Evolutionary conservation across 2,797 vertebrate genomes (phyloP), one percentile per base, ranked within the genome.

Genomic region (Kryptopterus vitreolus): DNA sequence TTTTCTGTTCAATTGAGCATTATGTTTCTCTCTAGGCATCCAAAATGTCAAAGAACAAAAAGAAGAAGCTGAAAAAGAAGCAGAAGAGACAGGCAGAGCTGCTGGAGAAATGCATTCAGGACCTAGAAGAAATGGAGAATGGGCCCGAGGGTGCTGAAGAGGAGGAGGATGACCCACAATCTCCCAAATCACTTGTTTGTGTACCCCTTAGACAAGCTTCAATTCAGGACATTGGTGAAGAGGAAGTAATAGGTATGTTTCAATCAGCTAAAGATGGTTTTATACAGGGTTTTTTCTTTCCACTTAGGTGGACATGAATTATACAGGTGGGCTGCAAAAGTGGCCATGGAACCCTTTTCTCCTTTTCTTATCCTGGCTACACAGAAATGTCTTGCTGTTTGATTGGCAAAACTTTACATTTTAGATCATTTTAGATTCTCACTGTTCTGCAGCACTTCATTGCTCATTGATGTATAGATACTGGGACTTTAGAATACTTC

Each of bases 1-100:
- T 73, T 33, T n/a, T n/a, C n/a, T n/a, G 9, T 10, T 29, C 10
- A 33, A 4, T 0, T 77, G 15, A 20, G 15, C 7, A 35, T 35
- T 59, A 66, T 55, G 2, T 68, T 53, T 57, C 74, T 38, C 65
- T 74, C 24, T 85, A 99, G 97, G 91, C 91, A 59, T 93, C 95
- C 85, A 99, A 97, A 95, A 98, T 99, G 96, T 98, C 98, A 50
- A 98, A 97, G 92, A 99, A 99, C 89, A 99, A 99, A 89, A 99
- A 99, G 88, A 99, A 98, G 88, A 99, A 98, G 86, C 93, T 99
- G 91, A 99, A 98, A 94, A 99, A 98, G 94, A 99, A 99, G 89
- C 97, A 99, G 91, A 99, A 96, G 88, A 95, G 96, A 18, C 96
- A 98, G 85, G 97, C 97, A 0, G 97, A 97, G 87, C 88, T 98